Conservation (phyloP, 2,888 invertebrate genomes). For the Cataglyphis livida region DNA sequence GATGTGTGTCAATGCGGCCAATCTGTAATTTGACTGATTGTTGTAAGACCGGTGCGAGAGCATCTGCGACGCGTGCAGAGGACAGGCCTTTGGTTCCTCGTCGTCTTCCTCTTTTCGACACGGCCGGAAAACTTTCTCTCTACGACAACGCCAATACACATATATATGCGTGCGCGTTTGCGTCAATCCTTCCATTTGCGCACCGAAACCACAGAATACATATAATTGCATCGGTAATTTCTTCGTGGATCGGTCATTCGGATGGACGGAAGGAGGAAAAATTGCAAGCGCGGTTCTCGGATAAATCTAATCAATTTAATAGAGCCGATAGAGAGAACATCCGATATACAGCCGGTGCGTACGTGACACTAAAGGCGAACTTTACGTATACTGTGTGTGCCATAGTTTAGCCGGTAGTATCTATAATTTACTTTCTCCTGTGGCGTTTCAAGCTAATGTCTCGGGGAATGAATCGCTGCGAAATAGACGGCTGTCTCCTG, state of each 20-base stretch:
- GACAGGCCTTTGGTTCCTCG: constrained; percentile 60
- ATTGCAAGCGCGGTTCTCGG: background rate
- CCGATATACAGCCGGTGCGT: background rate
- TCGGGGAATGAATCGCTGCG: constrained; percentile 56
- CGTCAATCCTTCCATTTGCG: constrained; percentile 31
- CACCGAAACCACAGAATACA: background rate
- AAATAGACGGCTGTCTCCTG: constrained; percentile 53
- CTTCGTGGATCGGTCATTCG: constrained; percentile 14
- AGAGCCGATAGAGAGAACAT: constrained; percentile 7
- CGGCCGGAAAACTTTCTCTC: constrained; percentile 74
- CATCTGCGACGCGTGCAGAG: constrained; percentile 77
- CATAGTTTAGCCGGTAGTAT: constrained; percentile 64
- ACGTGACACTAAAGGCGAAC: constrained; percentile 59
- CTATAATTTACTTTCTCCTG: constrained; percentile 74
- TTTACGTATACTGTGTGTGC: constrained; percentile 53
- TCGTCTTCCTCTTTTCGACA: constrained; percentile 56
- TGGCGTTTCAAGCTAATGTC: constrained; percentile 65
- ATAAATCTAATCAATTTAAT: constrained; percentile 10
- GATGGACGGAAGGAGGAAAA: background rate
- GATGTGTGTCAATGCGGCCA: constrained; percentile 68
- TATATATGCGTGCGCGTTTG: constrained; percentile 23
- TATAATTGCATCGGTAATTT: constrained; percentile 11
- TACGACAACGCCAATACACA: constrained; percentile 49
- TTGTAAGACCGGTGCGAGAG: constrained; percentile 72
- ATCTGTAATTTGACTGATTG: constrained; percentile 81